A percentile compares a stretch with the other conserved stretches of the same genome.
These are phyloP conservation scores for Muscicapa adusta DNA, from an alignment of 2,113 vertebrate genomes.

Conservation along the genomic window DNA sequence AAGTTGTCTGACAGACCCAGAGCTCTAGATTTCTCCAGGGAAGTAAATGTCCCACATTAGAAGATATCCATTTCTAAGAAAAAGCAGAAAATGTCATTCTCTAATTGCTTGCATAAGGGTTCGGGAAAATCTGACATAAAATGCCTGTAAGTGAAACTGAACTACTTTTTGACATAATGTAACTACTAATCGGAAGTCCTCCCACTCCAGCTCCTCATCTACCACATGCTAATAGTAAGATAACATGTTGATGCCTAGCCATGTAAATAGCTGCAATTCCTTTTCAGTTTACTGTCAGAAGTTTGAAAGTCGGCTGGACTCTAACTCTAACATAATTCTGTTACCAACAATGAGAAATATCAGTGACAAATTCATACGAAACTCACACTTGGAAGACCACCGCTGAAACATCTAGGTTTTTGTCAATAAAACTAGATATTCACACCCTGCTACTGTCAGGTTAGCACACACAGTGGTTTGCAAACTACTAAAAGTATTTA, in stretches of 20 bases:
- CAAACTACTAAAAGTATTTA: neutral
- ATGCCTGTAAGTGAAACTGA: neutral
- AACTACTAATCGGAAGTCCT: neutral
- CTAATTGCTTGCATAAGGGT: neutral
- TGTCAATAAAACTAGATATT: neutral
- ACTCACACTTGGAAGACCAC: neutral
- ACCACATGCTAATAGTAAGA: neutral
- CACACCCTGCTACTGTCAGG: neutral
- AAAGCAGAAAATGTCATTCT: neutral
- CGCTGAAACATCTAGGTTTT: neutral
- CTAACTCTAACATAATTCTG: neutral
- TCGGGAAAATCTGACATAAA: neutral
- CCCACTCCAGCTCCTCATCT: neutral
- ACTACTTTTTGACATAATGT: neutral
- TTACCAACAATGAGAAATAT: neutral
- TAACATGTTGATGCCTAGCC: neutral
- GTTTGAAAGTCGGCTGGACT: neutral
- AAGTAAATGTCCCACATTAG: neutral
- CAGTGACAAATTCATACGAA: neutral
- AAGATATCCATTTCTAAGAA: fast-evolving
- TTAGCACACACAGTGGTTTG: neutral
- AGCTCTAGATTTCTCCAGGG: neutral
- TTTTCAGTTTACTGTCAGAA: neutral
- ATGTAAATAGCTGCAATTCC: neutral
- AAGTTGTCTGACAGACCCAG: neutral